phyloP scores from a whole-genome alignment of 2,888 invertebrate genomes.

The Temnothorax unifasciatus region DNA sequence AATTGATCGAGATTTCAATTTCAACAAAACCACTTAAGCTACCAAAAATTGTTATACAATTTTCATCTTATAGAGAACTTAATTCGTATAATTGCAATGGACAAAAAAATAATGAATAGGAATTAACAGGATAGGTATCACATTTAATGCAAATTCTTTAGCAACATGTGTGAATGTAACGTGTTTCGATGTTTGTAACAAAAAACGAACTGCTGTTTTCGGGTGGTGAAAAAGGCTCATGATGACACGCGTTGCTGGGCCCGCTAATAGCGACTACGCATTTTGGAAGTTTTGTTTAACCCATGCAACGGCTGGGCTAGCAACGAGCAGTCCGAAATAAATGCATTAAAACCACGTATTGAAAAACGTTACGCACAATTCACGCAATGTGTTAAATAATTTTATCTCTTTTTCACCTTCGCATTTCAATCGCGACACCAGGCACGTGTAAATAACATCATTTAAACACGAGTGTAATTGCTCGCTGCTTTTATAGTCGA shows the following conservation, averaged over 20 bases:
- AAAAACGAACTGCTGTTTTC: constrained; percentile 10
- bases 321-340: constrained; percentile 58
- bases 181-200: neutral
- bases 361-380: constrained; percentile 37
- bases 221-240: neutral
- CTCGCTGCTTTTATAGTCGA: neutral
- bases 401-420: constrained; percentile 10
- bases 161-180: neutral
- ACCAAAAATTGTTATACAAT: neutral
- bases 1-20: neutral
- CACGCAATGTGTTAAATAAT: constrained; percentile 27
- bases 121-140: neutral
- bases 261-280: constrained; percentile 57
- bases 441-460: neutral
- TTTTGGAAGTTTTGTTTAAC: constrained; percentile 62
- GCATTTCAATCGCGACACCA: neutral
- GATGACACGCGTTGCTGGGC: constrained; percentile 2
- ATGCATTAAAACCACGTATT: constrained; percentile 30
- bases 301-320: neutral
- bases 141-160: constrained; percentile 15
- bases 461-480: constrained; percentile 5
- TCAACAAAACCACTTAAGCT: neutral
- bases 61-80: neutral
- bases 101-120: neutral
- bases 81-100: neutral